Evolutionary conservation across 2,888 invertebrate species (phyloP).

Genomic region (Thymelicus acteon): DNA sequence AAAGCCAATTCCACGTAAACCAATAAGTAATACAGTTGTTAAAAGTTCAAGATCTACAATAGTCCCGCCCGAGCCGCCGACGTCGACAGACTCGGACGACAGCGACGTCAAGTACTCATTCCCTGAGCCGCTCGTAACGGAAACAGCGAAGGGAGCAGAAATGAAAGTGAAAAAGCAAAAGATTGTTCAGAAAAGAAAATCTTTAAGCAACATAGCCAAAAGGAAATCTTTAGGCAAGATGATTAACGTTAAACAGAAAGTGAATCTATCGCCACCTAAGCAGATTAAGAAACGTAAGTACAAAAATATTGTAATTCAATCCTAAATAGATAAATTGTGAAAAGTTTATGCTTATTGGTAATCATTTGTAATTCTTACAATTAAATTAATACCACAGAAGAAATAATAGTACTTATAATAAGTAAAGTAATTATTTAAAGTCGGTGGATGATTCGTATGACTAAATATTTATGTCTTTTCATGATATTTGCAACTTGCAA

Average conservation of each 20-base stretch:
- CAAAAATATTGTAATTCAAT: background rate
- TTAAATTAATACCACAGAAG: too few relatives aligned
- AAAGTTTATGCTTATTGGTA: too few relatives aligned
- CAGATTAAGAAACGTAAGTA: constrained; percentile 72
- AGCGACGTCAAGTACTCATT: constrained; percentile 79
- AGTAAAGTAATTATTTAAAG: too few relatives aligned
- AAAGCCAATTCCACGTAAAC: constrained; percentile 58
- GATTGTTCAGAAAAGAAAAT: constrained; percentile 63
- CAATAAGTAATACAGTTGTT: constrained; percentile 39
- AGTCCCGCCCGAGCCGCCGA: constrained; percentile 51
- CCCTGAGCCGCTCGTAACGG: constrained; percentile 53
- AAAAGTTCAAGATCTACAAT: constrained; percentile 52
- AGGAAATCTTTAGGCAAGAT: constrained; percentile 67
- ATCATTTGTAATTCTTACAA: too few relatives aligned
- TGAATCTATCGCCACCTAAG: constrained; percentile 54
- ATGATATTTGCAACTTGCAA: too few relatives aligned
- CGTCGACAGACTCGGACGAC: constrained; percentile 73
- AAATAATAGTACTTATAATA: too few relatives aligned
- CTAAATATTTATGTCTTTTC: too few relatives aligned
- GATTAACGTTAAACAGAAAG: constrained; percentile 54
- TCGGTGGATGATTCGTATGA: too few relatives aligned
- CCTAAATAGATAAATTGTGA: too few relatives aligned
- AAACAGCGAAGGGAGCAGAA: constrained; percentile 33
- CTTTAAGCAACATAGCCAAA: constrained; percentile 66
- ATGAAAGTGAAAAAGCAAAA: constrained; percentile 57